These are phyloP conservation scores for Pseudolycoriella hygida DNA, from an alignment of 2,888 invertebrate species.

Conservation along the genomic window DNA sequence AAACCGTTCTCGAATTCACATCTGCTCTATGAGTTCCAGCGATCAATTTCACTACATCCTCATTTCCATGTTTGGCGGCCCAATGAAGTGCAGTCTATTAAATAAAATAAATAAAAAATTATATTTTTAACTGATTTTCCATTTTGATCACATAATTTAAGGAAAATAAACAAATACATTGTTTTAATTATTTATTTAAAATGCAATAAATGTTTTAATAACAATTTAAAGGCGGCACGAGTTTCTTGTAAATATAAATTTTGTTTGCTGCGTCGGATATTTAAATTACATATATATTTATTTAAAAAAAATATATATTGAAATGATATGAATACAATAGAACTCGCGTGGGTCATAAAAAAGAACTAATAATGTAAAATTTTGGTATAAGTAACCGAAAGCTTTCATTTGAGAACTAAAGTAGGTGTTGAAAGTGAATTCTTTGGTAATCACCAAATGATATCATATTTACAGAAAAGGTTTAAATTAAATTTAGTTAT, in stretches of 20 bases:
- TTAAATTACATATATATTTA: too few relatives aligned
- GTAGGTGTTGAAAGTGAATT: too few relatives aligned
- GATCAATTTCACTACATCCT: slow-evolving; percentile 77
- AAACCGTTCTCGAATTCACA: slow-evolving; percentile 76
- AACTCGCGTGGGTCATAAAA: not conserved
- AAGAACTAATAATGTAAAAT: not conserved
- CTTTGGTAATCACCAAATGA: too few relatives aligned
- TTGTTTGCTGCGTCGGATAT: too few relatives aligned
- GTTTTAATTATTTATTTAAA: not conserved
- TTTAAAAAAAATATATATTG: too few relatives aligned
- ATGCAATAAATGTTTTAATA: not conserved
- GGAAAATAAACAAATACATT: not conserved
- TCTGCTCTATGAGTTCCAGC: slow-evolving; percentile 74
- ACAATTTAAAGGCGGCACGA: slow-evolving; percentile 1
- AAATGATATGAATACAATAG: not conserved
- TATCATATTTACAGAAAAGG: too few relatives aligned
- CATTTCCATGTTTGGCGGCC: slow-evolving; percentile 89
- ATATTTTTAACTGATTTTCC: not conserved
- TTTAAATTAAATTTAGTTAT: too few relatives aligned
- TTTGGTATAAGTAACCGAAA: not conserved
- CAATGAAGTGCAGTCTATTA: slow-evolving; percentile 88
- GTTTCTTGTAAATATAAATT: not conserved
- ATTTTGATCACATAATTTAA: not conserved
- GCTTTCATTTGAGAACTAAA: too few relatives aligned
- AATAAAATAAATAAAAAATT: slow-evolving; percentile 13